These are phyloP conservation scores for Pelvicachromis taeniatus DNA, from an alignment of 2,113 vertebrate species.

Conservation along the genomic window DNA sequence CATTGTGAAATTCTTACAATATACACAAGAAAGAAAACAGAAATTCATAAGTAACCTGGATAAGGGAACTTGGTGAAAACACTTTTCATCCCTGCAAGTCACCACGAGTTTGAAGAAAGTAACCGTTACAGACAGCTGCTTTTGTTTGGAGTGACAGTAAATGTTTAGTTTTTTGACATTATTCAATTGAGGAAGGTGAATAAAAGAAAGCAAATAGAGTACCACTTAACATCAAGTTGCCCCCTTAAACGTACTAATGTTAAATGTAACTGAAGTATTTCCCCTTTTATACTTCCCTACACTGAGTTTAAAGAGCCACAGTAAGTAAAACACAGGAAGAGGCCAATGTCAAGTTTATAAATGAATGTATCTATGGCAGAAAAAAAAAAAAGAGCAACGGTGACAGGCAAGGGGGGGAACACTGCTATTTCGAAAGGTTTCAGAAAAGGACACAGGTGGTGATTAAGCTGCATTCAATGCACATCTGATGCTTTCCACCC, in stretches of 20 bases:
- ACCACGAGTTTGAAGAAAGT: slow-evolving; percentile 3
- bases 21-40: slow-evolving; percentile 45
- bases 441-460: slow-evolving; percentile 25
- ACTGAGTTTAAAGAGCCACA: background rate
- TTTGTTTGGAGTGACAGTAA: slow-evolving; percentile 45
- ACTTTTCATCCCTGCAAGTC: slow-evolving; percentile 31
- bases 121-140: slow-evolving; percentile 1
- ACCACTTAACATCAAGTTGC: slow-evolving; percentile 41
- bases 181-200: background rate
- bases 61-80: slow-evolving; percentile 27
- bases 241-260: slow-evolving; percentile 9
- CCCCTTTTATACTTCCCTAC: background rate
- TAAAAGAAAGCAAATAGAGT: slow-evolving; percentile 31
- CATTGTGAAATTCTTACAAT: slow-evolving; percentile 55
- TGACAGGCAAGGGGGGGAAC: slow-evolving; percentile 53
- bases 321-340: background rate
- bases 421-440: slow-evolving; percentile 51
- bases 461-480: slow-evolving; percentile 19
- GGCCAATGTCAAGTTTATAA: slow-evolving; percentile 4
- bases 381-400: background rate
- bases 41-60: slow-evolving; percentile 36
- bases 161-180: slow-evolving; percentile 15
- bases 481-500: slow-evolving; percentile 27
- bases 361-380: background rate
- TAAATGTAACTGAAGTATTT: background rate